Evolutionary conservation across 2,797 vertebrate genomes (phyloP), one percentile per base, ranked within the genome.

Genomic region (Danio kyathit): DNA sequence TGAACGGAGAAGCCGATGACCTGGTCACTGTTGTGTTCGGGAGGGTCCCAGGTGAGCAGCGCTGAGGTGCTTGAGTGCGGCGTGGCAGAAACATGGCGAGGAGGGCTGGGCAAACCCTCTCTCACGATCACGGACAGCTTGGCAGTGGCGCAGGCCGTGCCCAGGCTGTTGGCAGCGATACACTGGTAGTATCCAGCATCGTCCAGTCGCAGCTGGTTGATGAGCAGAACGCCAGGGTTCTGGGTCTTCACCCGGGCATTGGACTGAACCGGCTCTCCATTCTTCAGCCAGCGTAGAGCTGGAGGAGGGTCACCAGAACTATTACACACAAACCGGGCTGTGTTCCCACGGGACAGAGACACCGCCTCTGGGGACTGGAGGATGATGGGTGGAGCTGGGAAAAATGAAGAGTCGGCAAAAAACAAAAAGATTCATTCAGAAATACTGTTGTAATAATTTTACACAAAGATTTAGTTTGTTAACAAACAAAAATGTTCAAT

Each of bases 1-100:
- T 99, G 98, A 7, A 99, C 93, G 0, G 98, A 99, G 91, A 98
- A 99, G 83, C 97, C 98, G 0, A 99, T 99, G 90, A 99, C 97
- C 91, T 97, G 96, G 84, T 99, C 96, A 0, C 96, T 95, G 93
- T 99, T 97, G 92, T 95, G 89, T 84, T 98, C 96, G 0, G 98
- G 97, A 64, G 95, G 93, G 83, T 97, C 96, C 98, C 98, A 99
- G 85, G 93, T 94, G 75, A 99, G 95, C 8, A 97, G 89, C 81
- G 96, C 95, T 0, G 94, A 90, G 19, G 93, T 97, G 93, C 98
- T 98, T 90, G 97, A 96, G 81, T 95, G 93, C 11, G 96, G 94
- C 0, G 89, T 90, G 0, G 94, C 97, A 0, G 92, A 92, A 56
- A 99, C 92, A 40, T 91, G 92, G 76, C 93, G 96, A 0, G 98